These are phyloP conservation scores for Hemichromis elongatus DNA, from an alignment of 2,113 vertebrate genomes.

Conservation along the genomic window DNA sequence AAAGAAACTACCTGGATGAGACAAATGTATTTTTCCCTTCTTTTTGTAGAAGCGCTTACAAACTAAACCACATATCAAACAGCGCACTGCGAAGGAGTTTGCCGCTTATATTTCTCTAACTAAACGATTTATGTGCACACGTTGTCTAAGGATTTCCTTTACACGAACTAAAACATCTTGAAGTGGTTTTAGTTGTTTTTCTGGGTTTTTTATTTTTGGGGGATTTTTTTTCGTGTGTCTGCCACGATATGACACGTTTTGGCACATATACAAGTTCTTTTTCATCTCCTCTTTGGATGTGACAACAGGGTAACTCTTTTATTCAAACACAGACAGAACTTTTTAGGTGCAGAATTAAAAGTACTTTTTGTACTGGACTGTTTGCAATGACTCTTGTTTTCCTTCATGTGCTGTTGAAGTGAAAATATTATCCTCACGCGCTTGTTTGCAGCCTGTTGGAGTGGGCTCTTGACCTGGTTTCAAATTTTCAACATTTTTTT, in stretches of 20 bases:
- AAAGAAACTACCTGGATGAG: slow-evolving; percentile 84
- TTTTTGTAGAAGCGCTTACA: slow-evolving; percentile 39
- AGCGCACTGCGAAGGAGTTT: slow-evolving; percentile 37
- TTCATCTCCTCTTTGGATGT: slow-evolving; percentile 53
- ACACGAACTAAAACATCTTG: slow-evolving; percentile 1
- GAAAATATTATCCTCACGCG: slow-evolving; percentile 12
- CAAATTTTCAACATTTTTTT: slow-evolving; percentile 1
- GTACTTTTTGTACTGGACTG: slow-evolving; percentile 22
- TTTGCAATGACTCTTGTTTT: slow-evolving; percentile 46
- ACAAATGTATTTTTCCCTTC: slow-evolving; percentile 7
- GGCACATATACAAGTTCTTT: slow-evolving; percentile 7
- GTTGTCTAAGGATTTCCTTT: slow-evolving; percentile 51
- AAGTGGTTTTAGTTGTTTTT: slow-evolving; percentile 19
- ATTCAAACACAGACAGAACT: slow-evolving; percentile 27
- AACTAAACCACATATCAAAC: slow-evolving; percentile 64
- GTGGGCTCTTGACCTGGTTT: not conserved
- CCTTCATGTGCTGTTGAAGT: slow-evolving; percentile 28
- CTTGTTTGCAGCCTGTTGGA: slow-evolving; percentile 3
- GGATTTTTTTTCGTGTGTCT: not conserved
- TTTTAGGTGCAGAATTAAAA: slow-evolving; percentile 18
- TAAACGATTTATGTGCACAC: slow-evolving; percentile 45
- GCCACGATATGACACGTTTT: slow-evolving; percentile 18
- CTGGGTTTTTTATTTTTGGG: slow-evolving; percentile 6
- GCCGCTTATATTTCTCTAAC: slow-evolving; percentile 45
- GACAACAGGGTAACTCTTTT: slow-evolving; percentile 75